Percentiles rank a stretch among this genome's conserved stretches.
phyloP scores from a whole-genome alignment of 2,888 invertebrate genomes.

The Ptychoptera contaminata region DNA sequence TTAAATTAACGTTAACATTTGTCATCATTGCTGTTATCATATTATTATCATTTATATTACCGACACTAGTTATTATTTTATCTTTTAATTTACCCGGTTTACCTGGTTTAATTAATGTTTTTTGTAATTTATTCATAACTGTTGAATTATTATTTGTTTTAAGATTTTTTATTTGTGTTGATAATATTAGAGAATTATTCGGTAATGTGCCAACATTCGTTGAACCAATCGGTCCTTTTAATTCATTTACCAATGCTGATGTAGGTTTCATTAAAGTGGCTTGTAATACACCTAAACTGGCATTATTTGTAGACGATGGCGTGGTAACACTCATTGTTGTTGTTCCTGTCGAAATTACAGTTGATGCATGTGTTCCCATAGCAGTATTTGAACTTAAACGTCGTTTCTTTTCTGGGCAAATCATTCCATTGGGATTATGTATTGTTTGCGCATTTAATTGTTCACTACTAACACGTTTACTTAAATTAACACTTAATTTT shows the following conservation, averaged over 20 bases:
- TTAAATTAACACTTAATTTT: no score
- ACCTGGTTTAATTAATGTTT: conserved; percentile 5
- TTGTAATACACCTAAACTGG: background rate
- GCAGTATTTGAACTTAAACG: background rate
- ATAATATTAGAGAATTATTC: conserved; percentile 14
- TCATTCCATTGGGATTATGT: conserved; percentile 9
- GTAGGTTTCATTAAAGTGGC: background rate
- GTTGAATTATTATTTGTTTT: conserved; percentile 10
- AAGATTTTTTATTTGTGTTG: conserved; percentile 13
- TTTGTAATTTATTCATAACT: conserved; percentile 2
- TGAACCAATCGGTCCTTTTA: conserved; percentile 36
- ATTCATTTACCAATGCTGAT: conserved; percentile 1
- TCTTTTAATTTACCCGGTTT: conserved; percentile 2
- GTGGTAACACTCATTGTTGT: conserved; percentile 1
- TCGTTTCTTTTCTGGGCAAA: conserved; percentile 10
- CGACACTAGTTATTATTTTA: conserved; percentile 1
- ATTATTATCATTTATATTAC: background rate
- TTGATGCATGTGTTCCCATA: background rate
- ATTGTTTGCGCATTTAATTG: no score
- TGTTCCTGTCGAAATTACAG: background rate
- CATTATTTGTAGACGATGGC: conserved; percentile 2
- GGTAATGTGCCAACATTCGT: conserved; percentile 51
- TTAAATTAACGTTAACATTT: background rate
- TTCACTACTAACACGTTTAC: no score
- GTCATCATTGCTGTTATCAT: background rate